Conservation (phyloP, 2,113 vertebrate genomes). For the Phyllostomus discolor region DNA sequence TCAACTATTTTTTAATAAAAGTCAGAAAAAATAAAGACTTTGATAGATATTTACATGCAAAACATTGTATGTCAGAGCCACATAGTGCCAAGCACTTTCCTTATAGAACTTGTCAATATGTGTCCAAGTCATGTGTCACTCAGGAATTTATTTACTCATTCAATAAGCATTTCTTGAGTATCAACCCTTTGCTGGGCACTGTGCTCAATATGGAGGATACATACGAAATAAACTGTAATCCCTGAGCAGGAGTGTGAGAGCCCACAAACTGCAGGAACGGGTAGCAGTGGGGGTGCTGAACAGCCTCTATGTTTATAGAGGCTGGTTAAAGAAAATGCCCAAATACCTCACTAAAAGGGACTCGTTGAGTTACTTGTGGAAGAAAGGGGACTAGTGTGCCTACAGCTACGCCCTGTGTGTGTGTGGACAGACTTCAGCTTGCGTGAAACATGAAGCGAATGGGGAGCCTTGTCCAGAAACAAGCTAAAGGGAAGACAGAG, state of each 20-base stretch:
- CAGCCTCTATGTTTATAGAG: not conserved
- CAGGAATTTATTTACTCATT: not conserved
- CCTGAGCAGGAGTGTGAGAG: not conserved
- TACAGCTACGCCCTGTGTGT: not conserved
- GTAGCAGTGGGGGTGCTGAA: not conserved
- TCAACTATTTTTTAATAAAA: not conserved
- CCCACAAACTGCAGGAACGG: not conserved
- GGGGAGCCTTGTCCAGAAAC: not conserved
- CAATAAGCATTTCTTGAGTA: not conserved
- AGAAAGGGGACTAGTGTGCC: not conserved
- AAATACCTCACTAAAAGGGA: not conserved
- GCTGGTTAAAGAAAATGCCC: not conserved
- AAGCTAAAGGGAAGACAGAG: not conserved
- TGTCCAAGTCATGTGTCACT: not conserved
- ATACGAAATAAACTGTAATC: not conserved
- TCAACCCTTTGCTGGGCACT: not conserved
- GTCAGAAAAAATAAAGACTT: not conserved
- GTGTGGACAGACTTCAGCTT: not conserved
- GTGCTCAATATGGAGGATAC: not conserved
- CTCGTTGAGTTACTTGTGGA: not conserved
- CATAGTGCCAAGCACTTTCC: not conserved
- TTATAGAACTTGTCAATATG: not conserved
- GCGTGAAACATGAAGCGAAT: not conserved
- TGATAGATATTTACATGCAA: not conserved
- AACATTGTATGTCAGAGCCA: not conserved